Percentiles rank a stretch among this genome's conserved stretches.
phyloP scores from a whole-genome alignment of 2,888 invertebrate species.

The Nudaria mundana region DNA sequence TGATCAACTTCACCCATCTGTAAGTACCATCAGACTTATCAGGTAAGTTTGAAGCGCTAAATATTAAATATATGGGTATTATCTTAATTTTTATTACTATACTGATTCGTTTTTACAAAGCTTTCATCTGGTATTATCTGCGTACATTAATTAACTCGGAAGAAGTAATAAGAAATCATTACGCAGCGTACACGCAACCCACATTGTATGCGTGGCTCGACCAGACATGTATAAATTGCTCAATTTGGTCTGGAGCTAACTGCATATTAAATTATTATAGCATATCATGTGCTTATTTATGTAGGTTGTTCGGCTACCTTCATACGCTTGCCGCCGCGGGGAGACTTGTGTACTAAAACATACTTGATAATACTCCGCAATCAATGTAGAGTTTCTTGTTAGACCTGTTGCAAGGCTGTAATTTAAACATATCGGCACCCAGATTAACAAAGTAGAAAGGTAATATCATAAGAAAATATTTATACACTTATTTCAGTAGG shows the following conservation, averaged over 20 bases:
- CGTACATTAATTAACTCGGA: slow-evolving; percentile 41
- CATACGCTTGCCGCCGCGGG: slow-evolving; percentile 58
- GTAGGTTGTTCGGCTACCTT: slow-evolving; percentile 51
- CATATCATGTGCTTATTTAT: slow-evolving; percentile 44
- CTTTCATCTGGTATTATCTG: slow-evolving; percentile 30
- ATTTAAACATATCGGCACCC: too few relatives aligned
- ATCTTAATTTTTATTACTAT: not conserved
- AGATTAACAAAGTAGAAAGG: too few relatives aligned
- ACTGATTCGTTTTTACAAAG: not conserved
- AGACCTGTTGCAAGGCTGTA: not conserved
- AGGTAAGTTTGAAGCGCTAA: too few relatives aligned
- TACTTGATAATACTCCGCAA: too few relatives aligned
- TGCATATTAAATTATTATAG: slow-evolving; percentile 70
- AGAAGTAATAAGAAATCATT: slow-evolving; percentile 34
- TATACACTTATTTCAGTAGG: too few relatives aligned
- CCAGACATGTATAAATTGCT: slow-evolving; percentile 68
- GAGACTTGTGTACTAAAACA: slow-evolving; percentile 22
- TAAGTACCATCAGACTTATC: too few relatives aligned
- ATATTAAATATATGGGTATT: not conserved
- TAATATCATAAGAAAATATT: too few relatives aligned
- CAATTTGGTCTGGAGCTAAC: slow-evolving; percentile 67
- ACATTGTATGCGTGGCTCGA: slow-evolving; percentile 37
- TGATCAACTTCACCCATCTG: too few relatives aligned
- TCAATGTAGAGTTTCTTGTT: not conserved
- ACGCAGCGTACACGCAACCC: slow-evolving; percentile 32